These are phyloP conservation scores for Lutjanus campechanus DNA, from an alignment of 2,797 vertebrate genomes.

Conservation along the genomic window DNA sequence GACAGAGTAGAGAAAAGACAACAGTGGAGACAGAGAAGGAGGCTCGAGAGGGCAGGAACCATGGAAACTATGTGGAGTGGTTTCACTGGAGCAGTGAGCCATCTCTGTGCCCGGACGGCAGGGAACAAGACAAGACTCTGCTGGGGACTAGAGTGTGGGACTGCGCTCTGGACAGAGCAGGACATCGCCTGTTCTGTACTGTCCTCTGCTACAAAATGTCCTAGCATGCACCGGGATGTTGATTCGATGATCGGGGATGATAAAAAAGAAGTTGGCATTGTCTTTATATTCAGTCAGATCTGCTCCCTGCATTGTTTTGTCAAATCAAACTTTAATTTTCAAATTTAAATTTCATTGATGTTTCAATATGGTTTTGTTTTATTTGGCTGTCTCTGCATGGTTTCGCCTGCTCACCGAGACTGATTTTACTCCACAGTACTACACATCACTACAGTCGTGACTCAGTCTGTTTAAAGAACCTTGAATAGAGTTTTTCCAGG, in stretches of 20 bases:
- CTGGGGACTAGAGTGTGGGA: conserved; percentile 15
- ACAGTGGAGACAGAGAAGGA: conserved; percentile 40
- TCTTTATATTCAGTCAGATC: neutral
- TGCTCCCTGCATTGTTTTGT: neutral
- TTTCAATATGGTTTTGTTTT: too few species aligned
- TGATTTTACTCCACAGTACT: neutral
- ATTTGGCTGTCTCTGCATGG: too few species aligned
- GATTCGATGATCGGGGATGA: neutral
- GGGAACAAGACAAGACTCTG: conserved; percentile 2
- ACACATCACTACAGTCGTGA: too few species aligned
- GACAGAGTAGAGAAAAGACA: conserved; percentile 41
- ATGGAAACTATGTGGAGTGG: conserved; percentile 70
- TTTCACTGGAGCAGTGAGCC: conserved; percentile 56
- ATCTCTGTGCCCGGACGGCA: conserved; percentile 38
- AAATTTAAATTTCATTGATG: too few species aligned
- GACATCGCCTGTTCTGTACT: neutral
- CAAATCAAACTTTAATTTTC: too few species aligned
- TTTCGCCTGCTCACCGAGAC: neutral
- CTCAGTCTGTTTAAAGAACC: neutral
- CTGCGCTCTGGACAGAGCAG: neutral
- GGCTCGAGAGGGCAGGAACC: conserved; percentile 62
- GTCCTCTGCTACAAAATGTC: neutral
- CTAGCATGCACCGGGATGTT: neutral
- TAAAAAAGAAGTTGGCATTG: neutral
- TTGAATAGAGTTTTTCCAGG: too few species aligned